phyloP scores from a whole-genome alignment of 37 sponge, comb jelly and placozoan species.

The Amphimedon queenslandica region DNA sequence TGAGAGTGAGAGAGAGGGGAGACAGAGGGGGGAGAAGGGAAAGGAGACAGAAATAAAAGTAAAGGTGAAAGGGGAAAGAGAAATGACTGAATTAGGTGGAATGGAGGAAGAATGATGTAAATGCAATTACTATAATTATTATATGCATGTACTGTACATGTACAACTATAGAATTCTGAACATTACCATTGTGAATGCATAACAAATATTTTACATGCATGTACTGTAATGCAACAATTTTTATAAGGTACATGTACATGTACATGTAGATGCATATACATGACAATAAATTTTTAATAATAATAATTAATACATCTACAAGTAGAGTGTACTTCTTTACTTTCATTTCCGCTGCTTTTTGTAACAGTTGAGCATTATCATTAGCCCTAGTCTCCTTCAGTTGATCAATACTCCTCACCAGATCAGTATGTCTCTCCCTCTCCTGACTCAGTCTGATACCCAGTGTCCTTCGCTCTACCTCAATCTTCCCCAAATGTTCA shows the following conservation, averaged over 20 bases:
- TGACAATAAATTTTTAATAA: neutral
- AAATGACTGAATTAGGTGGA: no score
- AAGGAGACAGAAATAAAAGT: no score
- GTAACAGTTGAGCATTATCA: neutral
- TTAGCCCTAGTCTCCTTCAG: neutral
- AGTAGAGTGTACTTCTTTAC: no score
- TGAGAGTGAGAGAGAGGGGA: no score
- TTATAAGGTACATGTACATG: constrained; percentile 1
- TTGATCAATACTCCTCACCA: neutral
- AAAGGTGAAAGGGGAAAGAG: no score
- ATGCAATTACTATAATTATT: neutral
- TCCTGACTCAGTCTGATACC: neutral
- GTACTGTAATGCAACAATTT: no score
- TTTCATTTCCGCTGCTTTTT: neutral
- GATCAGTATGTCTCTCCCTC: neutral
- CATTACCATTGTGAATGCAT: no score
- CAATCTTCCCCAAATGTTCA: neutral
- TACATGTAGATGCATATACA: neutral
- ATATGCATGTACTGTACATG: neutral
- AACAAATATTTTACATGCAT: no score
- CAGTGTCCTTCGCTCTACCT: neutral
- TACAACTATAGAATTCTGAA: no score
- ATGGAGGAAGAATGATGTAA: no score
- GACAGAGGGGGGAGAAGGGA: no score
- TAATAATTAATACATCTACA: neutral